These are phyloP conservation scores for Beaufortia kweichowensis DNA, from an alignment of 2,113 vertebrate genomes.

Conservation along the genomic window DNA sequence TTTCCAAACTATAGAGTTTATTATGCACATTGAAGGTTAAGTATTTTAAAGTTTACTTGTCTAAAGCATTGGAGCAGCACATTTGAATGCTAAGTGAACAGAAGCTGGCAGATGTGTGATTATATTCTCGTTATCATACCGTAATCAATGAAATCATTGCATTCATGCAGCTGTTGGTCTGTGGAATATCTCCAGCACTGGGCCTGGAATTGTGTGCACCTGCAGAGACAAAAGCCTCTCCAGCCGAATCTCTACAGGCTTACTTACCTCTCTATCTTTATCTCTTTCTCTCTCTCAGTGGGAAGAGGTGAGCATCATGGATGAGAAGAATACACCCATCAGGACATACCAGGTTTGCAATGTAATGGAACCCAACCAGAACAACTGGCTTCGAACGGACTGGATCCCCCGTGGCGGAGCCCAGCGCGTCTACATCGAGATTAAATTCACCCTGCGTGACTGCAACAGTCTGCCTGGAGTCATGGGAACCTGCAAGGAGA, in stretches of 20 bases:
- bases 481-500: constrained; percentile 99
- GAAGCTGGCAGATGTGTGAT: constrained; percentile 46
- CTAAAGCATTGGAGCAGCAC: not conserved
- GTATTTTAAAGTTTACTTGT: constrained; percentile 17
- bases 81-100: not conserved
- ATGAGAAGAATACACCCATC: constrained; percentile 80
- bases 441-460: constrained; percentile 97
- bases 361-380: constrained; percentile 94
- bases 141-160: constrained; percentile 37
- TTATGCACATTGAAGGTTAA: constrained; percentile 1
- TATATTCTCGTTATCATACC: constrained; percentile 47
- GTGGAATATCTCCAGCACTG: constrained; percentile 7
- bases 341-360: constrained; percentile 92
- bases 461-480: constrained; percentile 97
- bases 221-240: constrained; percentile 32
- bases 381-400: constrained; percentile 97
- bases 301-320: constrained; percentile 80
- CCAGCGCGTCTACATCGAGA: constrained; percentile 94
- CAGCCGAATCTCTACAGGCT: constrained; percentile 12
- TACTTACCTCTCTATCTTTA: constrained; percentile 24
- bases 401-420: constrained; percentile 95
- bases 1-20: constrained; percentile 30
- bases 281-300: constrained; percentile 61
- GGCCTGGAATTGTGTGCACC: constrained; percentile 41
- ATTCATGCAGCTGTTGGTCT: constrained; percentile 29